Evolutionary conservation across 2,113 vertebrate genomes (phyloP), one percentile per base, ranked within the genome.

Genomic region (Aphyosemion australe): DNA sequence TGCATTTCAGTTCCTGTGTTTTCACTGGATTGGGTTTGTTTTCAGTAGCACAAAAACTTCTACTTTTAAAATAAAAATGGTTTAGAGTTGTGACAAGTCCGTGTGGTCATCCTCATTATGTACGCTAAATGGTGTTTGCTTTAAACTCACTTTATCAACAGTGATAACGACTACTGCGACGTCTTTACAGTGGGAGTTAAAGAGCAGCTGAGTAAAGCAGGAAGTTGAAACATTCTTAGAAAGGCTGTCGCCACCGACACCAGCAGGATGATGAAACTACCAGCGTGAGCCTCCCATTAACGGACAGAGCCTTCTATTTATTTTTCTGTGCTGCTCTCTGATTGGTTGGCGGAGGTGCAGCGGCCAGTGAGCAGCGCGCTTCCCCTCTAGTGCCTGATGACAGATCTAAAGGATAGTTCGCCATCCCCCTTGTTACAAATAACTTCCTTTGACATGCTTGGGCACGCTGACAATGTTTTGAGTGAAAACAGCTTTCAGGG

Each of bases 401-500:
- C 89, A 89, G 87, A 92, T 87, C 90, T 90, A 90, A 91, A 91
- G 89, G 88, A 90, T 91, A 85, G 89, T 76, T 89, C 73, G 72
- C 87, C 76, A 85, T 88, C 83, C 86, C 80, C 73, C 86, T 90
- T 91, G 88, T 92, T 91, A 87, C 87, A 89, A 91, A 92, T 90
- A 91, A 91, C 87, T 90, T 92, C 90, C 87, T 92, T 80, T 88
- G 88, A 90, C 89, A 90, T 90, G 89, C 89, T 90, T 90, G 88
- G 90, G 85, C 88, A 85, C 65, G 77, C 82, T 89, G 88, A 90
- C 91, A 91, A 84, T 90, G 86, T 89, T 92, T 91, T 85, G 90
- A 91, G 82, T 92, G 83, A 92, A 92, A 92, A 93, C 92, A 92
- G 92, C 90, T 91, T 91, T 92, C 77, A 69, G 84, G 83, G 66